Conservation (phyloP, 2,113 vertebrate genomes). For the Neoarius graeffei region DNA sequence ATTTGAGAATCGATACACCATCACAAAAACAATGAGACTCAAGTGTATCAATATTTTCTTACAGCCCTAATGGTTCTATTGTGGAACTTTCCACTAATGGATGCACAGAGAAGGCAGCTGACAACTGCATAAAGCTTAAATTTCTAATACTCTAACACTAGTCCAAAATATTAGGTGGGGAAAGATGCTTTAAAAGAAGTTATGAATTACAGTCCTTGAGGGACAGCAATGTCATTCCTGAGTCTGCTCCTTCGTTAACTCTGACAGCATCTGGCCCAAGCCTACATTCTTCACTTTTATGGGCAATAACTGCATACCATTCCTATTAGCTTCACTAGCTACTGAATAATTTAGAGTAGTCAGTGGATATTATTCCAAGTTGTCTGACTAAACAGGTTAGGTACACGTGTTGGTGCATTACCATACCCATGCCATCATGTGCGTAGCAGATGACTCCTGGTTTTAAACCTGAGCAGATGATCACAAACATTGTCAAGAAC, state of each 20-base stretch:
- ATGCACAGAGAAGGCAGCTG: background rate
- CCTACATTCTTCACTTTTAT: background rate
- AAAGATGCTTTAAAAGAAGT: background rate
- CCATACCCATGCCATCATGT: background rate
- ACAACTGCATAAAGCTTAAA: background rate
- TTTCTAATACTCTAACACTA: background rate
- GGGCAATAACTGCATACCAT: background rate
- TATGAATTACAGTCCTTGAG: background rate
- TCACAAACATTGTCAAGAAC: background rate
- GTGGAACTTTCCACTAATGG: background rate
- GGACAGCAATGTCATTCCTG: background rate
- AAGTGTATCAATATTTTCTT: no score
- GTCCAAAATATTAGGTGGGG: background rate
- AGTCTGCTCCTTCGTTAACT: background rate
- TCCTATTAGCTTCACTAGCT: background rate
- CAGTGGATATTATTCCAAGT: no score
- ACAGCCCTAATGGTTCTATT: background rate
- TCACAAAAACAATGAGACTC: no score
- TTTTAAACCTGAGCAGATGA: background rate
- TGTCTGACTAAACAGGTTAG: background rate
- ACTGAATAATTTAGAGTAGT: background rate
- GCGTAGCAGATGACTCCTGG: background rate
- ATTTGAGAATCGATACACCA: no score
- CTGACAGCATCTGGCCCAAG: background rate
- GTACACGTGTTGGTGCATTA: background rate